Conservation (phyloP, 2,888 invertebrate genomes). For the Diaprepes abbreviatus region DNA sequence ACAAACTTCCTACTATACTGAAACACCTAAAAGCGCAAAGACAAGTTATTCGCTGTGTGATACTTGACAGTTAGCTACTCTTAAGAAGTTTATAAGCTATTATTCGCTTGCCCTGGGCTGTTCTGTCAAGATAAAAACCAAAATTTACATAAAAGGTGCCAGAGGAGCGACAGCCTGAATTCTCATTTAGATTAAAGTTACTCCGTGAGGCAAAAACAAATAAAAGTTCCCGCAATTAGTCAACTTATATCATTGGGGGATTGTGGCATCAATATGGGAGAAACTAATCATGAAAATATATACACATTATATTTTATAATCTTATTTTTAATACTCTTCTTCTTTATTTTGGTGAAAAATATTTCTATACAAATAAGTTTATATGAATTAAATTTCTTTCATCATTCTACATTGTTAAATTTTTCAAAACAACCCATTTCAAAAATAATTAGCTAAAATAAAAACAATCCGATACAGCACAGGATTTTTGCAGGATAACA, state of each 20-base stretch:
- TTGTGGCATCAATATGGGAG: conserved; percentile 2
- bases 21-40: conserved; percentile 1
- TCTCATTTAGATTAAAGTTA: conserved; percentile 40
- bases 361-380: too few species aligned
- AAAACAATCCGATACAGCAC: neutral
- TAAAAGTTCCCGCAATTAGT: conserved; percentile 38
- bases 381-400: too few species aligned
- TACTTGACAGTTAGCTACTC: conserved; percentile 38
- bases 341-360: too few species aligned
- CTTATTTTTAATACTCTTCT: too few species aligned
- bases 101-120: conserved; percentile 33
- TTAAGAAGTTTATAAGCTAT: conserved; percentile 44
- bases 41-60: conserved; percentile 24
- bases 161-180: conserved; percentile 25
- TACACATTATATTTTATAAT: too few species aligned
- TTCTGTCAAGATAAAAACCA: conserved; percentile 44
- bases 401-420: neutral
- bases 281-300: neutral
- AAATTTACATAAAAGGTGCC: conserved; percentile 44
- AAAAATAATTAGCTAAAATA: neutral
- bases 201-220: conserved; percentile 35
- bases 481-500: conserved; percentile 27
- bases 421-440: neutral
- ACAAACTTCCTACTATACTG: neutral
- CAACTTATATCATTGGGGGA: conserved; percentile 27